A percentile compares a stretch with the other conserved stretches of the same genome.
phyloP scores from a whole-genome alignment of 1,140 invertebrate species.

The Zaprionus vittiger region DNA sequence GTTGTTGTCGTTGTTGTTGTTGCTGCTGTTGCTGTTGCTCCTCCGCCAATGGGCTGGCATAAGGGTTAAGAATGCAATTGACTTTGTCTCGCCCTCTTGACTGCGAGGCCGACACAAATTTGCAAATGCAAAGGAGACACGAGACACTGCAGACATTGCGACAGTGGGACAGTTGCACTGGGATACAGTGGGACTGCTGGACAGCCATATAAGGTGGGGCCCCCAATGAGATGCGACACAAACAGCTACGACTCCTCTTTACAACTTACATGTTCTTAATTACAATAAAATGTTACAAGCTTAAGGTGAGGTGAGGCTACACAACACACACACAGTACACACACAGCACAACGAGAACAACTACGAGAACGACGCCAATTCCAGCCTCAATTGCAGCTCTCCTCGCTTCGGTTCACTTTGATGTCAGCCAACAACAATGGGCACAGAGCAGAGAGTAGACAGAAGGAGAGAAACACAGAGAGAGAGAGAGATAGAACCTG shows the following conservation, averaged over 20 bases:
- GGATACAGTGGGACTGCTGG: background rate
- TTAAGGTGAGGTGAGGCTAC: conserved; percentile 74
- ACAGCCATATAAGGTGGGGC: conserved; percentile 66
- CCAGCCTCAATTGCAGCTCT: conserved; percentile 47
- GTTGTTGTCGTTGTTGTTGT: conserved; percentile 49
- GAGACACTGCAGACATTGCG: conserved; percentile 35
- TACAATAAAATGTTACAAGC: conserved; percentile 77
- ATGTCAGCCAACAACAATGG: conserved; percentile 56
- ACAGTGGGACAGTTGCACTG: no score
- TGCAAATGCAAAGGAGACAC: conserved; percentile 75
- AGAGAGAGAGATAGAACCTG: background rate
- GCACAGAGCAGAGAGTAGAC: background rate
- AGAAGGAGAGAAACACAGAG: background rate
- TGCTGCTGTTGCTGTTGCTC: conserved; percentile 33
- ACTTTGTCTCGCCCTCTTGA: conserved; percentile 81
- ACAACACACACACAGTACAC: conserved; percentile 45
- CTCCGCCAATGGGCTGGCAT: conserved; percentile 47
- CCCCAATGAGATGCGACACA: conserved; percentile 45
- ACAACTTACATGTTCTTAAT: conserved; percentile 82
- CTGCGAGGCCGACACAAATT: conserved; percentile 71
- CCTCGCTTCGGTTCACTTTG: conserved; percentile 69
- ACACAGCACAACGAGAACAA: conserved; percentile 17
- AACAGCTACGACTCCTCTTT: conserved; percentile 76
- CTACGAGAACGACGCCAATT: conserved; percentile 41
- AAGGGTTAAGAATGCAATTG: conserved; percentile 82